These are phyloP conservation scores for Trissolcus japonicus DNA, from an alignment of 2,888 invertebrate species.

Conservation along the genomic window DNA sequence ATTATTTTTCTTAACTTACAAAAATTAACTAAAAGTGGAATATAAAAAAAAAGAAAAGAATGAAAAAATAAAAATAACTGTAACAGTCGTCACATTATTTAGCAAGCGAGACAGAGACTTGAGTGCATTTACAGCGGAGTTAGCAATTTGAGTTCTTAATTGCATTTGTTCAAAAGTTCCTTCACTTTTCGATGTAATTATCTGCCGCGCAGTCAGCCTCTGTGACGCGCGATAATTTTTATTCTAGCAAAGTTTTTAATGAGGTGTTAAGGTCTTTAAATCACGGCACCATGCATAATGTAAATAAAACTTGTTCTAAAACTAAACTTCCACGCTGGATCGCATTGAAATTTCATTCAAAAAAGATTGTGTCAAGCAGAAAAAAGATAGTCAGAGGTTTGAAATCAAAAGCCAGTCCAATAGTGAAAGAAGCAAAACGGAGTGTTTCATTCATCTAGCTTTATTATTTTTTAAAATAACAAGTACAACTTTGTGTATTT, in stretches of 20 bases:
- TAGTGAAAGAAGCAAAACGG: too few relatives aligned
- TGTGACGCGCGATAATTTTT: conserved; percentile 63
- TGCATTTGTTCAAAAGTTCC: conserved; percentile 67
- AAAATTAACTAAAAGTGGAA: conserved; percentile 4
- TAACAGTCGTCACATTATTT: conserved; percentile 42
- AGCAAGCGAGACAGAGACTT: conserved; percentile 37
- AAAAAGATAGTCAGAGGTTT: too few relatives aligned
- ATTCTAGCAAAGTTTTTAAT: conserved; percentile 69
- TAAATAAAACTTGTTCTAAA: conserved; percentile 26
- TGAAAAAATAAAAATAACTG: conserved; percentile 16
- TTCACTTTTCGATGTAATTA: conserved; percentile 65
- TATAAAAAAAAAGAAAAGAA: conserved; percentile 3
- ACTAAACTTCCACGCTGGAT: background rate
- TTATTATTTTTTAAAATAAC: too few relatives aligned
- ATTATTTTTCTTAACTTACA: background rate
- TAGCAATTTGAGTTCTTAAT: conserved; percentile 60
- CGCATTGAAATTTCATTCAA: too few relatives aligned
- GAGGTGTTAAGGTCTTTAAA: conserved; percentile 60
- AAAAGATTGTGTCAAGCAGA: too few relatives aligned
- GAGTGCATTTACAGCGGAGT: conserved; percentile 38
- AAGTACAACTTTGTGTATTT: too few relatives aligned
- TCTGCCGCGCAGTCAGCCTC: conserved; percentile 61
- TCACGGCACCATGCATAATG: conserved; percentile 26
- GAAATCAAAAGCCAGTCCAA: too few relatives aligned
- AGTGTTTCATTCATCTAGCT: too few relatives aligned